These are phyloP conservation scores for Potamilus streckersoni DNA, from an alignment of 1,140 invertebrate genomes.

Conservation along the genomic window DNA sequence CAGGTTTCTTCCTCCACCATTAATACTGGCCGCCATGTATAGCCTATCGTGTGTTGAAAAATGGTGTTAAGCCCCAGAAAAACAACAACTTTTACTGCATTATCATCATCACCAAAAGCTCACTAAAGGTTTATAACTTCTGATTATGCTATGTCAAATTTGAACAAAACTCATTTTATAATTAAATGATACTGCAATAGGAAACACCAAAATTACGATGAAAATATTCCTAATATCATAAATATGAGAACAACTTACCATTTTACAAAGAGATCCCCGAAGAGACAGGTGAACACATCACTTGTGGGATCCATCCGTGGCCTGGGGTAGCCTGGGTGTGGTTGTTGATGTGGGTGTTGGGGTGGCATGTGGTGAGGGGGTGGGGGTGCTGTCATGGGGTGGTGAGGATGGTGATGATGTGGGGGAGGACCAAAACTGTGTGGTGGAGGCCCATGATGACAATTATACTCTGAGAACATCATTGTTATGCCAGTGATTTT, in stretches of 20 bases:
- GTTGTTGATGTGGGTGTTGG: constrained; percentile 5
- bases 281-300: constrained; percentile 63
- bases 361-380: constrained; percentile 30
- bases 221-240: no score
- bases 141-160: no score
- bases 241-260: constrained; percentile 47
- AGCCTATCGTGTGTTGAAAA: no score
- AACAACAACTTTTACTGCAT: no score
- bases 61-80: no score
- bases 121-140: no score
- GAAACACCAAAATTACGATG: no score
- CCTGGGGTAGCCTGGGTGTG: constrained; percentile 26
- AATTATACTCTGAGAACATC: constrained; percentile 54
- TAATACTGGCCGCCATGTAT: no score
- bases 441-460: constrained; percentile 32
- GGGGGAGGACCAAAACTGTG: constrained; percentile 26
- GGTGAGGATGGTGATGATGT: constrained; percentile 30
- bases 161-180: no score
- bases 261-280: constrained; percentile 63
- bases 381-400: constrained; percentile 22
- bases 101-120: no score
- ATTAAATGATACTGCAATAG: no score
- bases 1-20: no score
- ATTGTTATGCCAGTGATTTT: constrained; percentile 1
- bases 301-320: constrained; percentile 57